Percentiles rank a stretch among this genome's conserved stretches.
Evolutionary conservation across 2,113 vertebrate genomes (phyloP).

Genomic region (Brachypteracias leptosomus): DNA sequence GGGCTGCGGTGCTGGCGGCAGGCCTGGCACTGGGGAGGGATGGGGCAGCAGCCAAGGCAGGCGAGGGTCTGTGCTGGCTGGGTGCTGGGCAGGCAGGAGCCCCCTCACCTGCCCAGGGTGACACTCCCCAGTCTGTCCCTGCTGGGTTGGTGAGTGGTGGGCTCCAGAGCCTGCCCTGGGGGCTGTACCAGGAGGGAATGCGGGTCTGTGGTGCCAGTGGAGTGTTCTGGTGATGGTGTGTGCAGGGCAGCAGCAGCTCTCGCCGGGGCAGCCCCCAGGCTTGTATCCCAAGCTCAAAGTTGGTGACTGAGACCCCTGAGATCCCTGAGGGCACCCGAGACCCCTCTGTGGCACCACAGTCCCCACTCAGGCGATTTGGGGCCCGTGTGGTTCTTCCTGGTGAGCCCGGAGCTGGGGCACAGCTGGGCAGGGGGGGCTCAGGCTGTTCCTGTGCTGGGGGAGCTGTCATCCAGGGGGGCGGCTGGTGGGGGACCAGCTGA

Average conservation of each 20-base stretch:
- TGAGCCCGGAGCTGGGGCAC: neutral
- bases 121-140: neutral
- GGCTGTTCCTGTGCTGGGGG: fast-evolving
- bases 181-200: neutral
- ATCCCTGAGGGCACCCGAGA: neutral
- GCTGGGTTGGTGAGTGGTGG: neutral
- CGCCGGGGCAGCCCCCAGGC: neutral
- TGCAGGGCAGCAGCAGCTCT: neutral
- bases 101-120: neutral
- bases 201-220: fast-evolving
- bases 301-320: neutral
- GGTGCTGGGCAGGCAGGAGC: neutral
- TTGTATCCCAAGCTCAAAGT: neutral
- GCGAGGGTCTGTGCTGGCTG: neutral
- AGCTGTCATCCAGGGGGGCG: neutral
- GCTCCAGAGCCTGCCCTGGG: neutral
- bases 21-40: neutral
- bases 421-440: neutral
- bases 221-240: neutral
- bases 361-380: neutral
- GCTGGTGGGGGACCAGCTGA: neutral
- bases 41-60: neutral
- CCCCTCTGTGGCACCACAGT: neutral
- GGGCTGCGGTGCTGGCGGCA: neutral
- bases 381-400: fast-evolving